Percentiles rank a stretch among this genome's conserved stretches.
Conservation (phyloP, 2,113 vertebrate genomes). For the Podarcis muralis region DNA sequence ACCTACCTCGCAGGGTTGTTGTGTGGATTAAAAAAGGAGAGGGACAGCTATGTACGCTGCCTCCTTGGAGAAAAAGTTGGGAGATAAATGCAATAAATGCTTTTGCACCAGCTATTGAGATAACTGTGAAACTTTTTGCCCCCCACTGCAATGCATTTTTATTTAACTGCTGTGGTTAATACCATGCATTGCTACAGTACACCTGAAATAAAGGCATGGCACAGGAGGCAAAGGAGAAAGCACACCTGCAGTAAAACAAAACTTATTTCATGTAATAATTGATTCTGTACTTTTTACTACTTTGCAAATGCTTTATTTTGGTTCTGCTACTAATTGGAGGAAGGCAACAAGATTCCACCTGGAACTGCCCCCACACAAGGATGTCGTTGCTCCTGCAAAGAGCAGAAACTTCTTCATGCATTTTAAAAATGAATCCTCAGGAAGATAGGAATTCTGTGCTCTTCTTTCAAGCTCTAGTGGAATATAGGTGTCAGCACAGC, state of each 20-base stretch:
- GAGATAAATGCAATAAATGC: background rate
- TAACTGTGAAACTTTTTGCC: too few species aligned
- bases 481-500: background rate
- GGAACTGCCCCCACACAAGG: background rate
- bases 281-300: background rate
- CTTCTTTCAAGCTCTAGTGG: background rate
- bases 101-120: background rate
- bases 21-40: too few species aligned
- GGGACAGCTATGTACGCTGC: too few species aligned
- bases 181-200: conserved; percentile 5
- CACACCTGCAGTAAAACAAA: background rate
- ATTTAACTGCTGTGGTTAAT: conserved; percentile 13
- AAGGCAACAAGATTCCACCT: background rate
- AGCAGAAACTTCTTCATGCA: background rate
- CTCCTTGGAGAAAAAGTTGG: background rate
- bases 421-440: background rate
- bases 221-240: too few species aligned
- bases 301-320: background rate
- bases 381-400: background rate
- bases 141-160: rapidly evolving
- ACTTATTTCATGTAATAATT: background rate
- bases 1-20: too few species aligned
- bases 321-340: background rate
- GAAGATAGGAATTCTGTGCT: background rate
- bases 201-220: background rate